Base-by-base conservation (phyloP, 1,140 invertebrate genomes). In the Macrostomum lignano region DNA sequence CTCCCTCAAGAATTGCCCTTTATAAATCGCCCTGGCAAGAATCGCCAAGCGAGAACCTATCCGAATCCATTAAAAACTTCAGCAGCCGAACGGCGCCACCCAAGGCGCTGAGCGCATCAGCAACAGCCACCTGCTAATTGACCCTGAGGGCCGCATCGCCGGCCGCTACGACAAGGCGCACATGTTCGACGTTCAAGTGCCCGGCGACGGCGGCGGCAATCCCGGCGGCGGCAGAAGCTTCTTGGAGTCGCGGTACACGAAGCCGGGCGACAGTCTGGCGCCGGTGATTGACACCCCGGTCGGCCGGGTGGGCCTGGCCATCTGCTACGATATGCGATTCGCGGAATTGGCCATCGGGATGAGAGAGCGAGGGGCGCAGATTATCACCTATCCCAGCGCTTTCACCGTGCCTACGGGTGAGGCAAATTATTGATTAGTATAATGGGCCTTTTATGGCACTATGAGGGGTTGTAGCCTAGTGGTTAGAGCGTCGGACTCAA, bases 291-390 rank as follows among this genome's bases (percentile, higher is more conserved):
- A 51, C 0, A 74, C 73, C n/a, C 73, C 77, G 3, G 52, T 67
- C 33, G 79, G 79, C 3, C 63, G 63, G 34, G 38, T 86, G 31
- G 79, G 71, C 9, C 49, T 82, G 9, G 44, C 42, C 5, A 63
- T 60, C 42, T 96, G 86, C 51, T 96, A 94, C 47, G 86, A 96
- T 53, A 48, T 96, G 44, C 63, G 86, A 25, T 94, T 94, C 51
- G 73, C 81, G 0, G 82, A 94, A 54, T 51, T 86, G 24, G 69
- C 73, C 11, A 53, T 71, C 1, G 51, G 67, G 21, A 51, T 82
- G 26, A 60, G 69, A 7, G 68, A 71, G 48, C 50, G 67, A 40
- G 78, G 77, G 14, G 78, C 82, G 0, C 62, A 86, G 26, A 67
- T 94, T 35, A 48, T 96, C 1, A 77, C 82, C 0, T 96, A 68